Percentiles rank a stretch among this genome's conserved stretches.
phyloP scores from a whole-genome alignment of 2,113 vertebrate species.

The Melanotaenia duboulayi region DNA sequence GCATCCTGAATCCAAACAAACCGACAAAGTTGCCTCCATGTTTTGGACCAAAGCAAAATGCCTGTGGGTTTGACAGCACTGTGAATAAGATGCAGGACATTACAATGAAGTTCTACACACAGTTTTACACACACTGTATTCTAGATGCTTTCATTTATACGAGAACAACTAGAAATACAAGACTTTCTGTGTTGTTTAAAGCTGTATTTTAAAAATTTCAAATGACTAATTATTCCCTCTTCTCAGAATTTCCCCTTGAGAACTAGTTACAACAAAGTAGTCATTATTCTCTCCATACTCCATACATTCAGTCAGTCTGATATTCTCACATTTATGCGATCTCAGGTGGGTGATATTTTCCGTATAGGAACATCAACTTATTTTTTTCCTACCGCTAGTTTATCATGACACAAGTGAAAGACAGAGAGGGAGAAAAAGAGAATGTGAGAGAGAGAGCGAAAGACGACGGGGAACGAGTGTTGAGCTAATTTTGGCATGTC shows the following conservation, averaged over 20 bases:
- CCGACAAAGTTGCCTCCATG: constrained; percentile 18
- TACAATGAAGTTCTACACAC: not conserved
- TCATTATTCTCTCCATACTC: constrained; percentile 42
- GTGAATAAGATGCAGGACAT: constrained; percentile 4
- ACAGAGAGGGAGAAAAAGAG: constrained; percentile 17
- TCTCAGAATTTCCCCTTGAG: constrained; percentile 46
- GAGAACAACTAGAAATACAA: not conserved
- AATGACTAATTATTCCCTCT: constrained; percentile 41
- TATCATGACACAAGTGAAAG: constrained; percentile 40
- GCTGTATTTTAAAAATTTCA: constrained; percentile 9
- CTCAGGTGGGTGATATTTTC: constrained; percentile 65
- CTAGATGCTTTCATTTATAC: not conserved
- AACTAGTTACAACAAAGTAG: constrained; percentile 33
- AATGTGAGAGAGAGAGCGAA: constrained; percentile 7
- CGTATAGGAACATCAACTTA: constrained; percentile 45
- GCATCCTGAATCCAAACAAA: constrained; percentile 47
- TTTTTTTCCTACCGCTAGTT: constrained; percentile 46
- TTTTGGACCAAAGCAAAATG: constrained; percentile 23
- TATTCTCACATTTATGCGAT: constrained; percentile 38
- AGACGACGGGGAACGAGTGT: constrained; percentile 43
- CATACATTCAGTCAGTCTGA: constrained; percentile 33
- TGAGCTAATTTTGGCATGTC: constrained; percentile 71
- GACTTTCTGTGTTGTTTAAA: not conserved
- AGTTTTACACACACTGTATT: not conserved
- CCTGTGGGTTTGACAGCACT: constrained; percentile 5